Conservation (phyloP, 2,888 invertebrate species). For the Machimus atricapillus region DNA sequence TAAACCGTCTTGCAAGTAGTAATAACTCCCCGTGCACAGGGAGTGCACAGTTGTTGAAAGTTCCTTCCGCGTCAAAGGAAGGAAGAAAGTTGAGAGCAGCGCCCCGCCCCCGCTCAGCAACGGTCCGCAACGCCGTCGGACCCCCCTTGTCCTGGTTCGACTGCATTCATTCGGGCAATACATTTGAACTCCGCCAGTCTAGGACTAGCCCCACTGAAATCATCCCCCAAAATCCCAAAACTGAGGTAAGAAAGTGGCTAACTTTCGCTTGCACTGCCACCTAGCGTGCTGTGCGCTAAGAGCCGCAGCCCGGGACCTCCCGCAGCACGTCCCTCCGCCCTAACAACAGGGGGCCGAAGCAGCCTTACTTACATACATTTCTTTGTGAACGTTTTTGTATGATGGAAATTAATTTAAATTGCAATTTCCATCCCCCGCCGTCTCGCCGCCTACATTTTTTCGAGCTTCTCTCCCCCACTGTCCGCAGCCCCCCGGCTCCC, state of each 20-base stretch:
- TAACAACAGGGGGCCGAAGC: background rate
- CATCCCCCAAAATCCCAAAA: background rate
- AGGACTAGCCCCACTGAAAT: background rate
- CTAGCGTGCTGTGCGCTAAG: background rate
- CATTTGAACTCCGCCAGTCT: background rate
- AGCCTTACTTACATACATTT: background rate
- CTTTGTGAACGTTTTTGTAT: slow-evolving; percentile 25
- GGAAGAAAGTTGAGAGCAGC: background rate
- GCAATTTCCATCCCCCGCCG: slow-evolving; percentile 2
- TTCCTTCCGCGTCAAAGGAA: background rate
- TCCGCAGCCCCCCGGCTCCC: background rate
- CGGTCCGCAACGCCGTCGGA: background rate
- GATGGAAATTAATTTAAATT: slow-evolving; percentile 34
- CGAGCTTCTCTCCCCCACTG: background rate
- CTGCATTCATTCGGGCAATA: background rate
- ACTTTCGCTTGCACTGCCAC: slow-evolving; percentile 1
- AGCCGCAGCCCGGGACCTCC: background rate
- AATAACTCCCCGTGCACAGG: background rate
- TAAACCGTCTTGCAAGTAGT: slow-evolving; percentile 3
- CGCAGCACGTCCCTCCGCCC: background rate
- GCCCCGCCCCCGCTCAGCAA: background rate
- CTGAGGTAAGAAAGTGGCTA: slow-evolving; percentile 5
- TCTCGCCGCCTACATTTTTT: background rate
- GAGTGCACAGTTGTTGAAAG: background rate
- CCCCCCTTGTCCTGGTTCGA: background rate